phyloP scores from a whole-genome alignment of 2,797 vertebrate species.

The Cynodonichthys magdalenae region DNA sequence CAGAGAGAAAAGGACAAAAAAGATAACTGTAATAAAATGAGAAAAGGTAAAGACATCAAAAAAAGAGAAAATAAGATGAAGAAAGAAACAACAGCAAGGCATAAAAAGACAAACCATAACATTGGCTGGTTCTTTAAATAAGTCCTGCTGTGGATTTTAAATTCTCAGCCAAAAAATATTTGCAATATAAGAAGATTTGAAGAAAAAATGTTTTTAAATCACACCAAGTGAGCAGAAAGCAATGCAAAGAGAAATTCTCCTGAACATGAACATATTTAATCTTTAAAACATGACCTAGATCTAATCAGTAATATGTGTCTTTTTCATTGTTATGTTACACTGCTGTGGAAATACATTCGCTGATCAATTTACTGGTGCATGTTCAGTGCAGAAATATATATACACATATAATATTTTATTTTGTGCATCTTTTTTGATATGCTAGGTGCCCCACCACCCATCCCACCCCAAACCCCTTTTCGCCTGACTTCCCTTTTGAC shows the following conservation, averaged over 20 bases:
- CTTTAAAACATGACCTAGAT: neutral
- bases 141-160: neutral
- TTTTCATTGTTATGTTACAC: neutral
- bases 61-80: neutral
- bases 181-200: neutral
- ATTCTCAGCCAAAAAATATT: neutral
- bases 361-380: neutral
- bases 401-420: neutral
- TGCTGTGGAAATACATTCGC: neutral
- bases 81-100: neutral
- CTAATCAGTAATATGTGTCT: neutral
- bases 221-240: slow-evolving; percentile 1
- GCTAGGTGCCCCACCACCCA: too few species aligned
- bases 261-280: neutral
- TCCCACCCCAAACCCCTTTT: neutral
- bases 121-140: neutral
- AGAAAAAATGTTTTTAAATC: neutral
- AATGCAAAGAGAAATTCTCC: neutral
- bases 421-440: neutral
- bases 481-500: neutral
- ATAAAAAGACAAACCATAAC: too few species aligned
- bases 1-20: neutral
- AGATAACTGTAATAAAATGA: neutral
- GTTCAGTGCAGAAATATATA: neutral
- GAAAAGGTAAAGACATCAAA: neutral